phyloP scores from a whole-genome alignment of 2,888 invertebrate genomes.

The Lagria hirta region DNA sequence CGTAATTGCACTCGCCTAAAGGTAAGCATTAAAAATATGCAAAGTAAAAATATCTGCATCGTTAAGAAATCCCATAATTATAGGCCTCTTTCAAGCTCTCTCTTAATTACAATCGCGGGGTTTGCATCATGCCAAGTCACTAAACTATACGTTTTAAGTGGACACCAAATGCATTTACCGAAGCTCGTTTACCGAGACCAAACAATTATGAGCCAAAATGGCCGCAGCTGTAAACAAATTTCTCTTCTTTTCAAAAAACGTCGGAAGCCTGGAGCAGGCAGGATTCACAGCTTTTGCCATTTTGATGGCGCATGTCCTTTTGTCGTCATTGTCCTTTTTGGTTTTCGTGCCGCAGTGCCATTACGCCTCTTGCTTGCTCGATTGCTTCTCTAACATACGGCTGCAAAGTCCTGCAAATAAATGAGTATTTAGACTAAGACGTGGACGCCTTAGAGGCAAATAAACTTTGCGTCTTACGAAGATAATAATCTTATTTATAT shows the following conservation, averaged over 20 bases:
- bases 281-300: too few species aligned
- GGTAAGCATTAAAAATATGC: conserved; percentile 9
- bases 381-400: conserved; percentile 29
- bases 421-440: conserved; percentile 39
- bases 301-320: too few species aligned
- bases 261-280: conserved; percentile 32
- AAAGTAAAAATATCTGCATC: conserved; percentile 8
- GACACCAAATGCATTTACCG: conserved; percentile 14
- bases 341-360: conserved; percentile 44
- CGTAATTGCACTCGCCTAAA: conserved; percentile 5
- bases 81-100: conserved; percentile 2
- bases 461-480: conserved; percentile 40
- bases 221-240: conserved; percentile 37
- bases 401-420: conserved; percentile 42
- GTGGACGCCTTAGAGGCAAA: conserved; percentile 35
- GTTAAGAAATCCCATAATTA: conserved; percentile 13
- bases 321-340: too few species aligned
- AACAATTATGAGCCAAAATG: conserved; percentile 42
- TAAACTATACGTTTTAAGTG: conserved; percentile 20
- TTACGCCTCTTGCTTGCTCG: conserved; percentile 44
- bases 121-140: conserved; percentile 20
- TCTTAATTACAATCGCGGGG: conserved; percentile 7
- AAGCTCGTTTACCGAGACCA: conserved; percentile 28
- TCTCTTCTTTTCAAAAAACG: conserved; percentile 17
- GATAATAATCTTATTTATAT: conserved; percentile 37